These are phyloP conservation scores for Thalpophila matura DNA, from an alignment of 2,888 invertebrate species.

Conservation along the genomic window DNA sequence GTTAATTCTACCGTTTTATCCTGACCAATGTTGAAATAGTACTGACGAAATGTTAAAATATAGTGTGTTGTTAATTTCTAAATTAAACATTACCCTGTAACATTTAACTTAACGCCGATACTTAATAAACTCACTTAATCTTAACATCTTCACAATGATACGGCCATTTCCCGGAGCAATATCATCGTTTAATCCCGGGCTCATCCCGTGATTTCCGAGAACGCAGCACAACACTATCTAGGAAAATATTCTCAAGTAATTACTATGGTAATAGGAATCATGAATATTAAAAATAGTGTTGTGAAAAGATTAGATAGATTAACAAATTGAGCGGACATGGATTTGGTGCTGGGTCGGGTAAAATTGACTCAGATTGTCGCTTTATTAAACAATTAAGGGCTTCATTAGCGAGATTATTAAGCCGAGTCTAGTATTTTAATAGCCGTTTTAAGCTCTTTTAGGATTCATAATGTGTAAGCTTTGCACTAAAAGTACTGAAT, in stretches of 20 bases:
- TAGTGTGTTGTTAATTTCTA: conserved; percentile 30
- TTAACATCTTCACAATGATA: neutral
- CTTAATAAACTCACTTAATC: conserved; percentile 31
- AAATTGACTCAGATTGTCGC: conserved; percentile 1
- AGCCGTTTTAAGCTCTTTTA: too few relatives aligned
- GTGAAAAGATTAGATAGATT: conserved; percentile 39
- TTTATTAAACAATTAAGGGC: too few relatives aligned
- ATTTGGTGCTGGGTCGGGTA: neutral
- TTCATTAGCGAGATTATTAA: too few relatives aligned
- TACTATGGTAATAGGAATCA: conserved; percentile 57
- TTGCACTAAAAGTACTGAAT: too few relatives aligned
- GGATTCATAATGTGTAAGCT: too few relatives aligned
- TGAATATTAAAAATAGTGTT: conserved; percentile 55
- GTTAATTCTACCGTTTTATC: too few relatives aligned
- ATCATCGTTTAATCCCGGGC: conserved; percentile 27
- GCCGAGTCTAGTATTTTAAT: too few relatives aligned
- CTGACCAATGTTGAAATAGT: too few relatives aligned
- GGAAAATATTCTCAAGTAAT: conserved; percentile 43
- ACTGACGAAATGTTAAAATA: too few relatives aligned
- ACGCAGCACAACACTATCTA: conserved; percentile 33
- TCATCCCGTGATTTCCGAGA: conserved; percentile 15
- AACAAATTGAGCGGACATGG: conserved; percentile 17
- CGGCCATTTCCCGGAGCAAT: conserved; percentile 6
- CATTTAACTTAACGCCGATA: conserved; percentile 1
- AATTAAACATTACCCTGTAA: conserved; percentile 9